Base-by-base conservation (phyloP, 2,888 invertebrate species). In the Plebejus melissa region DNA sequence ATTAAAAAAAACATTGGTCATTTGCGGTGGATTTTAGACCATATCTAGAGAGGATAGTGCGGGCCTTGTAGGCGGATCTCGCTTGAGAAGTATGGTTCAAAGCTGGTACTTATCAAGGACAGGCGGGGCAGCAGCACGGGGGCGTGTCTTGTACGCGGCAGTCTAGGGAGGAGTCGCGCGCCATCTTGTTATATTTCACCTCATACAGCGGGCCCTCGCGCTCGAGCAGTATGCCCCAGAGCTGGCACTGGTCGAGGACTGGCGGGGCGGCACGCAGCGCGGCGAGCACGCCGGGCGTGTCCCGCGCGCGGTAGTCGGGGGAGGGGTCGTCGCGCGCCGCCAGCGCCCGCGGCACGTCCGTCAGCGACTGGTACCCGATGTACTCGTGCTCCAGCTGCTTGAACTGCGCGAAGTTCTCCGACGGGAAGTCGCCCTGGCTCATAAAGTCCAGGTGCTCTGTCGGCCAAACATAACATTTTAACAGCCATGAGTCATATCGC, bases 391-490 rank as follows among this genome's bases (percentile, higher is more conserved):
- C 96, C 77, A 98, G 90, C 90, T 99, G 99, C 78, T 96, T 95
- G 90, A 99, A 98, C 78, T 97, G 97, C 6, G 95, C 95, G 85
- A 98, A 96, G 82, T 95, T 95, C 82, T 96, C 95, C 74, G 96
- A 95, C 0, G 95, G 95, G 76, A 96, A 94, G 85, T 96, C 96
- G 76, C 96, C 95, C 82, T 97, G 96, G 86, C 97, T 97, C 95
- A 99, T 97, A 88, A 99, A 99, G 93, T 99, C 99, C 88, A 99
- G 94, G 93, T 99, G 99, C 88, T 99, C 99, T 95, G 83, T 32
- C 13, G 6, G 6, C 32, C 38, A 11, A 75, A 16, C 4, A 16
- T 54, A 54, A 11, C 1, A 13, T 50, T 46, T 46, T 46, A 46
- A 9, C 2, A 46, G 46, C 46, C 9, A 11, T 0, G 46, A 46